A percentile compares a stretch with the other conserved stretches of the same genome.
phyloP scores from a whole-genome alignment of 2,797 vertebrate species.

The Tenualosa thibaudeaui region DNA sequence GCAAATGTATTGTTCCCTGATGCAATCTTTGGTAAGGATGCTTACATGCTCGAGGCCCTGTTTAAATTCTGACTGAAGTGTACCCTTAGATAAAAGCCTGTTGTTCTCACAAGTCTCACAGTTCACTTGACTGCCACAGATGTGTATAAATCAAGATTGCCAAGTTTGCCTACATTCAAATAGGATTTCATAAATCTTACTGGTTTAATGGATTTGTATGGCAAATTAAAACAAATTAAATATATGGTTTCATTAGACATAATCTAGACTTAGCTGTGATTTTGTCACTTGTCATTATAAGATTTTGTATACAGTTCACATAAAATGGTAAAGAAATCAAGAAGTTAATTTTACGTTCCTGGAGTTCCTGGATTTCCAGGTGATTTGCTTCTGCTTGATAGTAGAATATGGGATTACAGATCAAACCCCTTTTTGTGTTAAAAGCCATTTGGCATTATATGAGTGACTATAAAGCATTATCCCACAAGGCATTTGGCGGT shows the following conservation, averaged over 20 bases:
- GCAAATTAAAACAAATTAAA: not conserved
- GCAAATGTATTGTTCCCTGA: constrained; percentile 66
- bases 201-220: not conserved
- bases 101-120: constrained; percentile 52
- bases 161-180: not conserved
- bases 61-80: constrained; percentile 69
- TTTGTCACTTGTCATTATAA: not conserved
- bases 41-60: constrained; percentile 63
- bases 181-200: not conserved
- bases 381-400: not conserved
- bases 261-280: not conserved
- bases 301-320: not conserved
- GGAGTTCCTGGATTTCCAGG: not conserved
- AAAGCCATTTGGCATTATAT: not conserved
- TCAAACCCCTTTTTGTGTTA: not conserved
- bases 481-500: not conserved
- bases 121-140: not conserved
- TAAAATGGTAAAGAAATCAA: not conserved
- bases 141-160: not conserved
- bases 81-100: constrained; percentile 65
- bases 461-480: not conserved
- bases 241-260: not conserved
- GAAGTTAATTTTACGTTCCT: not conserved
- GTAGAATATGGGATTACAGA: not conserved
- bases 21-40: constrained; percentile 71